These are phyloP conservation scores for Gulo gulo DNA, from an alignment of 2,113 vertebrate species.

Conservation along the genomic window DNA sequence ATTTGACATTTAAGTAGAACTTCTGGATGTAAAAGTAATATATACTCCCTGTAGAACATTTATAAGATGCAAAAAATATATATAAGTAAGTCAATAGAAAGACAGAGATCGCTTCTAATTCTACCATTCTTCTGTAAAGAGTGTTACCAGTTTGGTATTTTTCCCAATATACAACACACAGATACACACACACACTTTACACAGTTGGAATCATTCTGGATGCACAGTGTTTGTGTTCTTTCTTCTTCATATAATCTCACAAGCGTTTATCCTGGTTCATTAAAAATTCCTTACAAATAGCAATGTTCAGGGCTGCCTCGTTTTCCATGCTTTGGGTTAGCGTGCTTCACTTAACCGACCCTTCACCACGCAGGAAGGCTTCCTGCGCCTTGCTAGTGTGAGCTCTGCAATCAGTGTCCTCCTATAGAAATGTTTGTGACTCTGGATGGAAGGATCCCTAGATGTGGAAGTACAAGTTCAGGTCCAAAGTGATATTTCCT, in stretches of 20 bases:
- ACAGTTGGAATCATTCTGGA: background rate
- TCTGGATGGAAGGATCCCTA: background rate
- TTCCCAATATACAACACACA: background rate
- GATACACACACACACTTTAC: background rate
- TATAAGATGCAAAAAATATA: background rate
- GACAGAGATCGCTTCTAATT: background rate
- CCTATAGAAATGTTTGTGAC: rapidly evolving
- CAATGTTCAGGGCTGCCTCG: background rate
- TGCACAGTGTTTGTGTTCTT: background rate
- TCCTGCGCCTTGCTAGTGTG: rapidly evolving
- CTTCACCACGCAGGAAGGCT: background rate
- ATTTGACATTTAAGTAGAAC: no score
- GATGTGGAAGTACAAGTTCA: background rate
- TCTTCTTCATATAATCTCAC: background rate
- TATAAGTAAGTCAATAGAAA: background rate
- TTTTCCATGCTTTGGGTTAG: background rate
- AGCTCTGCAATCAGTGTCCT: background rate
- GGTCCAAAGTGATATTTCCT: background rate
- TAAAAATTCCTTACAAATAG: background rate
- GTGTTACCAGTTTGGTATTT: background rate
- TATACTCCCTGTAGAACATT: background rate
- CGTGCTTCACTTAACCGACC: rapidly evolving
- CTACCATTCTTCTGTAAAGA: background rate
- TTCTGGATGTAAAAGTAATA: background rate
- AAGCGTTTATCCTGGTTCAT: background rate